A percentile compares a stretch with the other conserved stretches of the same genome.
Evolutionary conservation across 2,113 vertebrate genomes (phyloP).

Genomic region (Chascanopsetta lugubris): DNA sequence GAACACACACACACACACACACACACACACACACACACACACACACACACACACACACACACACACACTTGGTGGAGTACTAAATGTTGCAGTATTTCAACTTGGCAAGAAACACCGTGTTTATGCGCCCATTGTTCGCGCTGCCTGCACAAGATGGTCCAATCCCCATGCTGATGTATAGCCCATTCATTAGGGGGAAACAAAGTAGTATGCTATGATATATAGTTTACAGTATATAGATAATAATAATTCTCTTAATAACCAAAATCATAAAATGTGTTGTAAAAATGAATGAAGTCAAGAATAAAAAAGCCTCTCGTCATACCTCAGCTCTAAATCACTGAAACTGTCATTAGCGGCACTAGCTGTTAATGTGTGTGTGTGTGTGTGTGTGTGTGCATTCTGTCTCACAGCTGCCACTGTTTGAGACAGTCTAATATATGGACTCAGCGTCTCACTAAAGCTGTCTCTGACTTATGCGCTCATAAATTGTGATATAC

Average conservation of each 20-base stretch:
- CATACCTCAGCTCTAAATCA: constrained; percentile 28
- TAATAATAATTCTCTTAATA: constrained; percentile 1
- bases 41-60: constrained; percentile 16
- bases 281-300: constrained; percentile 23
- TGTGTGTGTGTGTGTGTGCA: neutral
- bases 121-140: constrained; percentile 54
- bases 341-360: constrained; percentile 27
- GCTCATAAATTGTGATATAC: constrained; percentile 61
- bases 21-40: constrained; percentile 46
- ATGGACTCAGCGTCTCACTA: constrained; percentile 26
- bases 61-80: constrained; percentile 37
- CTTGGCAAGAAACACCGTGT: constrained; percentile 54
- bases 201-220: constrained; percentile 2
- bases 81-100: constrained; percentile 69
- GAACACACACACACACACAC: too few species aligned
- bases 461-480: constrained; percentile 61
- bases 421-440: constrained; percentile 28
- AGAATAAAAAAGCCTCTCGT: constrained; percentile 14
- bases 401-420: neutral
- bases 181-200: constrained; percentile 58
- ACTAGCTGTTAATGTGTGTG: constrained; percentile 7
- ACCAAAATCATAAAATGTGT: neutral
- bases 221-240: neutral
- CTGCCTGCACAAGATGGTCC: constrained; percentile 33
- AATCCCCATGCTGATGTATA: constrained; percentile 58